A percentile compares a stretch with the other conserved stretches of the same genome.
Conservation (phyloP, 1,140 invertebrate species). For the Drosophila persimilis region DNA sequence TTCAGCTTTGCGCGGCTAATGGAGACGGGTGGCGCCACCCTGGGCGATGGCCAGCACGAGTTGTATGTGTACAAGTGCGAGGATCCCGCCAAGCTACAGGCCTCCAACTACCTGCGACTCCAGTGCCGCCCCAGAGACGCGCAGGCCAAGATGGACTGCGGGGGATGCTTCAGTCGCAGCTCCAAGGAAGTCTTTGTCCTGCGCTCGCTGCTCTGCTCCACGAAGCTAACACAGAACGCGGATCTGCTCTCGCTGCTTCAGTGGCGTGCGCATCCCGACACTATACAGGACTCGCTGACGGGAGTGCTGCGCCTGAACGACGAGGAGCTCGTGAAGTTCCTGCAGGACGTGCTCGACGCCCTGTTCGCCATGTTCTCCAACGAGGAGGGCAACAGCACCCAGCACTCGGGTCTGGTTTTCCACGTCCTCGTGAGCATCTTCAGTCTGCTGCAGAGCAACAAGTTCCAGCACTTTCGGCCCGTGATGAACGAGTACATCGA, state of each 20-base stretch:
- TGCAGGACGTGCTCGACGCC: slow-evolving; percentile 97
- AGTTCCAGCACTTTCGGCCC: slow-evolving; percentile 97
- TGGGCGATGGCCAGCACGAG: slow-evolving; percentile 93
- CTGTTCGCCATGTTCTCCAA: slow-evolving; percentile 97
- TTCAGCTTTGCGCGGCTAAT: slow-evolving; percentile 96
- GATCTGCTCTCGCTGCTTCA: slow-evolving; percentile 94
- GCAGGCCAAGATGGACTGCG: slow-evolving; percentile 83
- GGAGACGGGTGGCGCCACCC: slow-evolving; percentile 94
- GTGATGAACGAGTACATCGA: slow-evolving; percentile 98
- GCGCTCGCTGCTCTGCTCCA: slow-evolving; percentile 94
- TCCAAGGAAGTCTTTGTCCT: slow-evolving; percentile 93
- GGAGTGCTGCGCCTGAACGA: slow-evolving; percentile 90
- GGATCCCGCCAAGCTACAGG: slow-evolving; percentile 89
- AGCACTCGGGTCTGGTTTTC: slow-evolving; percentile 87
- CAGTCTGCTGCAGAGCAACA: slow-evolving; percentile 94
- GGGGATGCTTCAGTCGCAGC: slow-evolving; percentile 89
- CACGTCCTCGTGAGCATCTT: slow-evolving; percentile 94
- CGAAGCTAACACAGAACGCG: slow-evolving; percentile 97
- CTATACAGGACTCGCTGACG: slow-evolving; percentile 92
- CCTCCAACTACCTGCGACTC: slow-evolving; percentile 89
- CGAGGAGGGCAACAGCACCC: slow-evolving; percentile 93
- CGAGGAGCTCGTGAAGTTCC: slow-evolving; percentile 97
- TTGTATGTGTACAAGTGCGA: slow-evolving; percentile 97
- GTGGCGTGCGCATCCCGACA: slow-evolving; percentile 94
- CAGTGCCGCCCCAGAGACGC: slow-evolving; percentile 88